Conservation (phyloP, 92 coral and sea anemone genomes). For the Nematostella vectensis region DNA sequence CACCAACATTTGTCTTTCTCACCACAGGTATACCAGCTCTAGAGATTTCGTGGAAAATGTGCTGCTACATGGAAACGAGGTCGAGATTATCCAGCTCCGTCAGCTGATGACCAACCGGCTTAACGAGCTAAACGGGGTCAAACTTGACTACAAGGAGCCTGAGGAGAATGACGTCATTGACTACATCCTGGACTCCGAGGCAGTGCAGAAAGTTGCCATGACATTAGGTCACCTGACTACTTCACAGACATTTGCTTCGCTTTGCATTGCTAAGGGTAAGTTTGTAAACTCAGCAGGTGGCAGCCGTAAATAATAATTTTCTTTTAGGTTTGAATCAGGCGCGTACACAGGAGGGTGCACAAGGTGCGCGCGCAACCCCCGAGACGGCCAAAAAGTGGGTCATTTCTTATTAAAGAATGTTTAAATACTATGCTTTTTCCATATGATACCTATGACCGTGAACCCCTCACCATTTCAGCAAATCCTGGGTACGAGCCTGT, state of each 20-base stretch:
- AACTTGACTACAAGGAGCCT: conserved; percentile 79
- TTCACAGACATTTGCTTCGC: conserved; percentile 62
- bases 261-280: conserved; percentile 40
- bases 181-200: conserved; percentile 51
- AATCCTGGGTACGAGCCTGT: too few species aligned
- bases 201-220: conserved; percentile 57
- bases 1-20: too few species aligned
- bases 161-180: conserved; percentile 83
- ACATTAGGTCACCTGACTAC: conserved; percentile 69
- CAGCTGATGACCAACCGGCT: conserved; percentile 65
- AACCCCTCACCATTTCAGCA: too few species aligned
- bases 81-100: conserved; percentile 74
- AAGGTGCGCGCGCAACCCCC: too few species aligned
- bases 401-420: too few species aligned
- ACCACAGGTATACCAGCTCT: conserved; percentile 79
- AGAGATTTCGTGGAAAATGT: conserved; percentile 92
- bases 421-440: too few species aligned
- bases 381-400: too few species aligned
- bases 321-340: too few species aligned
- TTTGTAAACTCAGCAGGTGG: too few species aligned
- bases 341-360: too few species aligned
- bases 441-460: too few species aligned
- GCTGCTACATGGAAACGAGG: conserved; percentile 83
- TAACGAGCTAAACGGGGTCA: conserved; percentile 48
- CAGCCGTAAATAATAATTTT: too few species aligned